A percentile compares a stretch with the other conserved stretches of the same genome.
phyloP scores from a whole-genome alignment of 2,888 invertebrate species.

The Eupithecia pulchellata region DNA sequence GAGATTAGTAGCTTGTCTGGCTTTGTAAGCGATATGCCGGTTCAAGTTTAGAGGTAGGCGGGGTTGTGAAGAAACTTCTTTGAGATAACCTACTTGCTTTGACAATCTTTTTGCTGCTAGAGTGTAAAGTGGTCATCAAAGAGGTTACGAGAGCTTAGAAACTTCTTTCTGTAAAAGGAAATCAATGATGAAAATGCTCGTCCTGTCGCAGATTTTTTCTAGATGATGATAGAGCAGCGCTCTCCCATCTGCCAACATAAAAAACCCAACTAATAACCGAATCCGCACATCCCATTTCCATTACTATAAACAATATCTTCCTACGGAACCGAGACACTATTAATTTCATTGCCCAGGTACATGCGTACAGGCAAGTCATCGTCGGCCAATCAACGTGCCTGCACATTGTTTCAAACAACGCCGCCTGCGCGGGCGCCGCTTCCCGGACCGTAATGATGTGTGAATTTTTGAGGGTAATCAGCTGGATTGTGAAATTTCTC shows the following conservation, averaged over 20 bases:
- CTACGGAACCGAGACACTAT: constrained; percentile 26
- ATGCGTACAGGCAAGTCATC: constrained; percentile 32
- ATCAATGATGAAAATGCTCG: too few species aligned
- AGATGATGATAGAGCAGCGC: neutral
- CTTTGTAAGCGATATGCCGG: constrained; percentile 76
- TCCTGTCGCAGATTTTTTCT: neutral
- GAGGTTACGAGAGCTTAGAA: neutral
- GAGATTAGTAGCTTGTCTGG: constrained; percentile 70
- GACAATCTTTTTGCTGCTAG: neutral
- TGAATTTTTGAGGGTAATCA: constrained; percentile 24
- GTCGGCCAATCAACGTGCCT: constrained; percentile 33
- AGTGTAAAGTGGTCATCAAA: neutral
- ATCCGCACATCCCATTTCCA: constrained; percentile 8
- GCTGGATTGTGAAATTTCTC: constrained; percentile 17
- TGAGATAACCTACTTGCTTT: neutral
- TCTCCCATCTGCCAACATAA: neutral
- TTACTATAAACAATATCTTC: constrained; percentile 31
- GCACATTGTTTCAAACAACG: constrained; percentile 40
- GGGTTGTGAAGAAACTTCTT: constrained; percentile 5
- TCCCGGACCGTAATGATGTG: constrained; percentile 21
- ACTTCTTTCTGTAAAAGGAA: too few species aligned
- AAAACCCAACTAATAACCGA: neutral
- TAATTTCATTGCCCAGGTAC: constrained; percentile 21
- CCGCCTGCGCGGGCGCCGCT: constrained; percentile 29
- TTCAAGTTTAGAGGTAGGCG: constrained; percentile 32